These are phyloP conservation scores for Microplitis mediator DNA, from an alignment of 1,140 invertebrate genomes.

Conservation along the genomic window DNA sequence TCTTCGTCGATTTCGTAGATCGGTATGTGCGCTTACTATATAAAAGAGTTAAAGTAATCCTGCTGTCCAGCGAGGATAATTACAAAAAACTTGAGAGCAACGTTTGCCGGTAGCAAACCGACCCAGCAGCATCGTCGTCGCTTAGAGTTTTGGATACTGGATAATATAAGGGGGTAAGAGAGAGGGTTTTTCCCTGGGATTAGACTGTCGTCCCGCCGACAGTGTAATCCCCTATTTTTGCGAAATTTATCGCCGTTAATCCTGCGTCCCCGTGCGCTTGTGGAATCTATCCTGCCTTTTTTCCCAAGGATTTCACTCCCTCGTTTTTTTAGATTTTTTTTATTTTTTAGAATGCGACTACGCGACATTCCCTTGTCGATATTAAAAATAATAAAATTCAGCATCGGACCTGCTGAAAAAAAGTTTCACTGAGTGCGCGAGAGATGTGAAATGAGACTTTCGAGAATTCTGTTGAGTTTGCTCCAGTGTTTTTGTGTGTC, in stretches of 20 bases:
- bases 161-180: conserved; percentile 27
- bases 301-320: conserved; percentile 19
- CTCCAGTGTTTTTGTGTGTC: not conserved
- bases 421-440: conserved; percentile 7
- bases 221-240: conserved; percentile 63
- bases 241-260: conserved; percentile 64
- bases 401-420: not conserved
- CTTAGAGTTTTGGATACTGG: not conserved
- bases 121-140: no score
- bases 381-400: conserved; percentile 55
- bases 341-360: not conserved
- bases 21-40: no score
- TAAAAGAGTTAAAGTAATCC: not conserved
- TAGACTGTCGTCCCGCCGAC: conserved; percentile 60
- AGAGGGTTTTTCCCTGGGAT: conserved; percentile 46
- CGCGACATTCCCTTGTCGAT: conserved; percentile 42
- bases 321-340: conserved; percentile 28
- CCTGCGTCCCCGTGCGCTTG: conserved; percentile 42
- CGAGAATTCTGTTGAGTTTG: not conserved
- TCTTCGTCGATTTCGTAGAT: no score
- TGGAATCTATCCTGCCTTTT: conserved; percentile 27
- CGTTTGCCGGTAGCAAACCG: no score
- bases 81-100: conserved; percentile 2
- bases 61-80: not conserved
- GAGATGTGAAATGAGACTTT: conserved; percentile 19